Evolutionary conservation across 2,113 vertebrate species (phyloP).

Genomic region (Brachypteracias leptosomus): DNA sequence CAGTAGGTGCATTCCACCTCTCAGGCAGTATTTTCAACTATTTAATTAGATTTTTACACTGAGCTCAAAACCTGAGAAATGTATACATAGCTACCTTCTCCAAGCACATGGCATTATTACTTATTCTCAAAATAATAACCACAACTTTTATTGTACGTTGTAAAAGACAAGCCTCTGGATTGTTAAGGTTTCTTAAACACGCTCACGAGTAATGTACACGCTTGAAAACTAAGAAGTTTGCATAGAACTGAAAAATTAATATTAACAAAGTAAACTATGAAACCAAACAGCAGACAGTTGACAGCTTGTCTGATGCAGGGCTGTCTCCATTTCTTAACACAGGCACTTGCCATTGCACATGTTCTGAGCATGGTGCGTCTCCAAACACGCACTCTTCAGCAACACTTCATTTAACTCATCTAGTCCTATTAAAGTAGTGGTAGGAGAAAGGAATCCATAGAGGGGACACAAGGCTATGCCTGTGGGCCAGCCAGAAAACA

Average conservation of each 20-base stretch:
- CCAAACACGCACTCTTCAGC: slow-evolving; percentile 70
- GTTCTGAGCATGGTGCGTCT: slow-evolving; percentile 72
- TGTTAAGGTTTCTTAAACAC: neutral
- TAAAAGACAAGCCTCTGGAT: neutral
- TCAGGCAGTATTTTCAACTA: neutral
- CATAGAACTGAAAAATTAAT: neutral
- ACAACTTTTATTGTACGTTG: neutral
- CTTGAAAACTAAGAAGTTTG: neutral
- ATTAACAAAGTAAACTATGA: neutral
- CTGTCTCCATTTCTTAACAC: slow-evolving; percentile 31
- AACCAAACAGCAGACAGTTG: neutral
- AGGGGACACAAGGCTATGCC: slow-evolving; percentile 72
- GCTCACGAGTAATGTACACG: neutral
- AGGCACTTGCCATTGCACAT: slow-evolving; percentile 60
- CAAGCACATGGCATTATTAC: neutral
- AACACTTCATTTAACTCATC: slow-evolving; percentile 68
- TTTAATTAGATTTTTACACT: neutral
- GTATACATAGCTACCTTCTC: neutral
- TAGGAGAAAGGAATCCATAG: slow-evolving; percentile 73
- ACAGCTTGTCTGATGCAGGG: neutral
- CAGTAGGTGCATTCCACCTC: neutral
- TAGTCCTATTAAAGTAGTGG: slow-evolving; percentile 71
- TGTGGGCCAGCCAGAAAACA: slow-evolving; percentile 74
- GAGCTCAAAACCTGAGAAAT: neutral
- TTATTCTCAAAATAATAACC: neutral